These are phyloP conservation scores for Hydropsyche betteni DNA, from an alignment of 2,888 invertebrate genomes.

Conservation along the genomic window DNA sequence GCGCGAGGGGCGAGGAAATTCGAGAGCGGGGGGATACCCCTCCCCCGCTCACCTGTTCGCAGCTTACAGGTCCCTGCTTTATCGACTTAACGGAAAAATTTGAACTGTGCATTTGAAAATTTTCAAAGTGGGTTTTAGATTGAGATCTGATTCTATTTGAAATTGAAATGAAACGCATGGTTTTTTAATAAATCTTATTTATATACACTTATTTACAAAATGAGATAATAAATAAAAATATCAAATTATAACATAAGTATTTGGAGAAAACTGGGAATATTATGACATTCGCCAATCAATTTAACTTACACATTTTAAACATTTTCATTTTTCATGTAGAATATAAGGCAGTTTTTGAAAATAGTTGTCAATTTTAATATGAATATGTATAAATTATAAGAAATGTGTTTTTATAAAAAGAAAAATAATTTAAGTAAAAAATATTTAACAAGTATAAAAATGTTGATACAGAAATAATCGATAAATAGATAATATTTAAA, in stretches of 20 bases:
- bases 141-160: too few species aligned
- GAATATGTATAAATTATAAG: not conserved
- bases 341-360: too few species aligned
- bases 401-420: slow-evolving; percentile 3
- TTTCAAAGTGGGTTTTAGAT: too few species aligned
- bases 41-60: too few species aligned
- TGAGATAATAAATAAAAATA: slow-evolving; percentile 17
- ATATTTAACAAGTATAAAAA: slow-evolving; percentile 25
- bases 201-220: slow-evolving; percentile 30
- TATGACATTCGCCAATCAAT: not conserved
- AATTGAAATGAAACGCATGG: too few species aligned
- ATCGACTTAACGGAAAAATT: too few species aligned
- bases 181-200: slow-evolving; percentile 30
- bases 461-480: not conserved
- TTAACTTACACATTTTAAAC: not conserved
- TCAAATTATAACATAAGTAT: not conserved
- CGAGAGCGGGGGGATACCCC: too few species aligned
- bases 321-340: too few species aligned
- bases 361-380: not conserved
- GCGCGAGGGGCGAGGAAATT: too few species aligned
- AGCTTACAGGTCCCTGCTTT: too few species aligned
- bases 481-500: slow-evolving; percentile 15
- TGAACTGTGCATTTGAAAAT: too few species aligned
- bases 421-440: slow-evolving; percentile 15
- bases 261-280: not conserved